Evolutionary conservation across 2,797 vertebrate species (phyloP).

Genomic region (Anolis apletophallus): DNA sequence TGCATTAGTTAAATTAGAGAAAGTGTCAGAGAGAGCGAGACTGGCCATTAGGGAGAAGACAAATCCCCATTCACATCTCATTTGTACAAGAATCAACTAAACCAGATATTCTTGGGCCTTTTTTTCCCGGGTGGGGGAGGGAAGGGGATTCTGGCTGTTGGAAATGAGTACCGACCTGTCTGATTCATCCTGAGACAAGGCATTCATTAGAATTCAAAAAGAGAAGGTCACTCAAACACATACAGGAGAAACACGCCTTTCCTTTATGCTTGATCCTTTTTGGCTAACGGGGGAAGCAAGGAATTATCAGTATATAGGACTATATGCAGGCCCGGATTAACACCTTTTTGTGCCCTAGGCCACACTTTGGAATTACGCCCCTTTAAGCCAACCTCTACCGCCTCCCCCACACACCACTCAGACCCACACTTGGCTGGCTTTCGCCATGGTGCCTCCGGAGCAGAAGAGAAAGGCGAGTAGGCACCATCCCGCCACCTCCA

Average conservation of each 20-base stretch:
- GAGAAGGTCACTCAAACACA: neutral
- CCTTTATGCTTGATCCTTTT: neutral
- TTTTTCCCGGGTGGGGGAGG: neutral
- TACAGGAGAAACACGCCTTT: neutral
- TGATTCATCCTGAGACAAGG: neutral
- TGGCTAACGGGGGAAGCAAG: neutral
- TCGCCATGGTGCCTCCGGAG: too few species aligned
- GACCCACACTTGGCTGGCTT: too few species aligned
- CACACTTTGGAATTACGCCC: too few species aligned
- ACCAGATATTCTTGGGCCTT: constrained; percentile 1
- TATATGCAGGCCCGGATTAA: too few species aligned
- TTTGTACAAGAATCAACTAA: constrained; percentile 26
- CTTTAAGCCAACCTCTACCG: too few species aligned
- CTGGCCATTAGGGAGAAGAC: constrained; percentile 37
- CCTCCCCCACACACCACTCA: too few species aligned
- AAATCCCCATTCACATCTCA: constrained; percentile 31
- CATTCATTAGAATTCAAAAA: constrained; percentile 2
- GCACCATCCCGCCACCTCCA: too few species aligned
- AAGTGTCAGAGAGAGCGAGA: constrained; percentile 35
- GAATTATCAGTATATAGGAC: neutral
- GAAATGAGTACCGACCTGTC: neutral
- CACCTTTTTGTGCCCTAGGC: too few species aligned
- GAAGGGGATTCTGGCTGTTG: neutral
- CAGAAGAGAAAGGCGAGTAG: too few species aligned
- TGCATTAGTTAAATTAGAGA: constrained; percentile 49